A percentile compares a stretch with the other conserved stretches of the same genome.
These are phyloP conservation scores for Platichthys stellatus DNA, from an alignment of 2,113 vertebrate species.

Conservation along the genomic window DNA sequence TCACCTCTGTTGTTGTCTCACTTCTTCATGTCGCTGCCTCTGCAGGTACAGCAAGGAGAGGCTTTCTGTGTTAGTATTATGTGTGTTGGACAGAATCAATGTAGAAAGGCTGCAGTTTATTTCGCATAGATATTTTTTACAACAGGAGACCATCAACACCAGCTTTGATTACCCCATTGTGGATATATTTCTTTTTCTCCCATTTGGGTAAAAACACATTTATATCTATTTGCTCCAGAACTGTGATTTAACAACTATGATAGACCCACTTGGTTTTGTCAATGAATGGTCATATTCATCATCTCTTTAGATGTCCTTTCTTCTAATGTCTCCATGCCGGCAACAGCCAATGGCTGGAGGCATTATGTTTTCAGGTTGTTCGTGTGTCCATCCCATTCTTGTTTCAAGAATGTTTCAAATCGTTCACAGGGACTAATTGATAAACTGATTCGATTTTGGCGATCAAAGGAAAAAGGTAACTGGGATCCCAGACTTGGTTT, in stretches of 20 bases:
- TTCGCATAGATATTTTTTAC: constrained; percentile 1
- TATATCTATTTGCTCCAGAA: not conserved
- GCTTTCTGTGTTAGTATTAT: not conserved
- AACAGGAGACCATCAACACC: constrained; percentile 1
- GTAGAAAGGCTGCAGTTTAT: not conserved
- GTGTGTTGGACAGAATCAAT: not conserved
- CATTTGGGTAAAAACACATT: not conserved
- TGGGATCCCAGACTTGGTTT: too few relatives aligned
- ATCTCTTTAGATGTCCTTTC: too few relatives aligned
- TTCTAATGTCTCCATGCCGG: too few relatives aligned
- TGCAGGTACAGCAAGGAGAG: not conserved
- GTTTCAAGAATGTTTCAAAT: too few relatives aligned
- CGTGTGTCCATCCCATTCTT: too few relatives aligned
- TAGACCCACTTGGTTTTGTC: not conserved
- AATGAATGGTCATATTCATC: too few relatives aligned
- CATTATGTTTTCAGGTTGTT: too few relatives aligned
- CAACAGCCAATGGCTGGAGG: too few relatives aligned
- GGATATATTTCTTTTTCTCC: not conserved
- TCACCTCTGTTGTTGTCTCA: too few relatives aligned
- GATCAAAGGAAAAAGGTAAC: too few relatives aligned
- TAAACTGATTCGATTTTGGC: too few relatives aligned
- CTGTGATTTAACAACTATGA: not conserved
- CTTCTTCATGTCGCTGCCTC: not conserved
- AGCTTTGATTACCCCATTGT: not conserved
- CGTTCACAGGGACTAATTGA: too few relatives aligned